phyloP scores from a whole-genome alignment of 2,113 vertebrate genomes.

The Ammodytes dubius region DNA sequence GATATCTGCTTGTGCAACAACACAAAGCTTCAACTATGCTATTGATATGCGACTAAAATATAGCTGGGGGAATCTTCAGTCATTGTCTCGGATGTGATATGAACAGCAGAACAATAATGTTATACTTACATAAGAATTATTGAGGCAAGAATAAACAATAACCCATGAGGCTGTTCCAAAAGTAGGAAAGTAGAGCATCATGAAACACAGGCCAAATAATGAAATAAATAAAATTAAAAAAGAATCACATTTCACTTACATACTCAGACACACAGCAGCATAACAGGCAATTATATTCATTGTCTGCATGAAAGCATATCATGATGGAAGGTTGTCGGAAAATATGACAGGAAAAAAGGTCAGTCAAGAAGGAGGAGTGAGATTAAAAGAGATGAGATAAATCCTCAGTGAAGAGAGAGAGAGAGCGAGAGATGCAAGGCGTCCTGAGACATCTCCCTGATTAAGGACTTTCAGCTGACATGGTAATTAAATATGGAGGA shows the following conservation, averaged over 20 bases:
- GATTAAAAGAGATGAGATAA: constrained; percentile 23
- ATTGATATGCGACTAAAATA: constrained; percentile 22
- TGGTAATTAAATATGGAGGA: constrained; percentile 79
- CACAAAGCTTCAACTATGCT: constrained; percentile 7
- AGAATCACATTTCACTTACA: background rate
- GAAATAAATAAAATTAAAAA: background rate
- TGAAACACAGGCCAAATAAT: background rate
- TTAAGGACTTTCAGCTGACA: constrained; percentile 76
- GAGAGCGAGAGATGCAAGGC: constrained; percentile 44
- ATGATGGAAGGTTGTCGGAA: background rate
- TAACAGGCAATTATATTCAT: background rate
- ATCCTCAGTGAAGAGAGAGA: constrained; percentile 8
- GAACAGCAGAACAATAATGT: background rate
- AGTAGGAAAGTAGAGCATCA: constrained; percentile 1
- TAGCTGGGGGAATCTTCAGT: background rate
- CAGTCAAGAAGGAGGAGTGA: constrained; percentile 15
- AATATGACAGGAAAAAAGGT: constrained; percentile 11
- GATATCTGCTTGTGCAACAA: background rate
- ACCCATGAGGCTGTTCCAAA: background rate
- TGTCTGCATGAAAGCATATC: background rate
- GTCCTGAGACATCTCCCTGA: constrained; percentile 73
- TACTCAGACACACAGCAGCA: background rate
- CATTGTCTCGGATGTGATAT: constrained; percentile 5
- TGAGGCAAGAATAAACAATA: background rate
- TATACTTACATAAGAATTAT: constrained; percentile 9